phyloP scores from a whole-genome alignment of 2,113 vertebrate species.

The Semicossyphus pulcher region DNA sequence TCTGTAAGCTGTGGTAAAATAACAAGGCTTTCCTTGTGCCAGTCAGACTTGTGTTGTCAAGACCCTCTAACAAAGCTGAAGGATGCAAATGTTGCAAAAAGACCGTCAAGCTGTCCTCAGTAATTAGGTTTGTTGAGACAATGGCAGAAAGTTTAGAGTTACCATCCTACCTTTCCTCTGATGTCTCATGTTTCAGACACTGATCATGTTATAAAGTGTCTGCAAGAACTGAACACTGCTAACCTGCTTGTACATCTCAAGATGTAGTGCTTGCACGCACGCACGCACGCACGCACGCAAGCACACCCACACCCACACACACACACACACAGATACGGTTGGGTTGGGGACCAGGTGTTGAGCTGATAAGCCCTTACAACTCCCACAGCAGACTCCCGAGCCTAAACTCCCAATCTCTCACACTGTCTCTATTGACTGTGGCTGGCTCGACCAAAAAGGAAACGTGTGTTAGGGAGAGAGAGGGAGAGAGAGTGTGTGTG shows the following conservation, averaged over 20 bases:
- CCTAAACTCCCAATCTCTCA: constrained; percentile 61
- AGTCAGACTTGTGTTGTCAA: not conserved
- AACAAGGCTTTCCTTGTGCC: not conserved
- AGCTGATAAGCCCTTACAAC: constrained; percentile 70
- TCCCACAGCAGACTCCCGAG: constrained; percentile 69
- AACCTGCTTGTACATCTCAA: not conserved
- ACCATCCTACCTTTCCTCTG: not conserved
- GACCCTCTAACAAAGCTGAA: not conserved
- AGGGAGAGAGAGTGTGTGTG: constrained; percentile 8
- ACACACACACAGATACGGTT: constrained; percentile 18
- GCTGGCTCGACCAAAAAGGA: constrained; percentile 32
- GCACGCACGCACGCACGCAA: constrained; percentile 12
- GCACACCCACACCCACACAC: constrained; percentile 15
- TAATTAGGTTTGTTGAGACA: not conserved
- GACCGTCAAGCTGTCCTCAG: not conserved
- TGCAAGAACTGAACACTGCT: not conserved
- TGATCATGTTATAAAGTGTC: not conserved
- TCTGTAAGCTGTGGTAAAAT: not conserved
- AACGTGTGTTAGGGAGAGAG: not conserved
- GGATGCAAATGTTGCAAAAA: not conserved
- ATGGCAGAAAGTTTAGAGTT: not conserved
- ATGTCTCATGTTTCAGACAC: not conserved
- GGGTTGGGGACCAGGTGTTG: constrained; percentile 74
- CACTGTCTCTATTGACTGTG: constrained; percentile 65
- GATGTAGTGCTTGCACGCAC: not conserved